These are phyloP conservation scores for Porites cylindrica DNA, from an alignment of 92 coral and sea anemone genomes.

Conservation along the genomic window DNA sequence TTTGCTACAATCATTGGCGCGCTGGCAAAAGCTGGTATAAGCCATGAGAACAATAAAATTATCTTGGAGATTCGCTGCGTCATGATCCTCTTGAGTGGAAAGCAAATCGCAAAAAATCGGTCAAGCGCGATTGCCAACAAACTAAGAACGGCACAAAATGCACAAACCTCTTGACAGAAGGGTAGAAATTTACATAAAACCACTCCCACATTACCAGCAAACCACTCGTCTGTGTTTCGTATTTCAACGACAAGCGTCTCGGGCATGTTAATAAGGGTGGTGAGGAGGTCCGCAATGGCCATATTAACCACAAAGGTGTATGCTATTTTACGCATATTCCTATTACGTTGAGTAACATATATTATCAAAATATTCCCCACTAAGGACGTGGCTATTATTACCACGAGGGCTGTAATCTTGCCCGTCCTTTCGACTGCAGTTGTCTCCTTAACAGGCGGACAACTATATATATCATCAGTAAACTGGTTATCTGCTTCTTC, in stretches of 20 bases:
- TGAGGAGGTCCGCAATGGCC: conserved; percentile 72
- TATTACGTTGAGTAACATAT: conserved; percentile 47
- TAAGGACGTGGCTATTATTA: conserved; percentile 45
- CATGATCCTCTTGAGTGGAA: conserved; percentile 75
- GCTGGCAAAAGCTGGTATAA: conserved; percentile 56
- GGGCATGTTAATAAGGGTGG: conserved; percentile 71
- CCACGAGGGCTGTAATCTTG: conserved; percentile 46
- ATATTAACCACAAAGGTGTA: conserved; percentile 69
- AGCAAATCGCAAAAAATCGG: conserved; percentile 72
- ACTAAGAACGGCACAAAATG: conserved; percentile 78
- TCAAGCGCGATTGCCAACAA: conserved; percentile 79
- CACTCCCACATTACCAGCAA: conserved; percentile 42
- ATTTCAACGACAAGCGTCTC: conserved; percentile 57
- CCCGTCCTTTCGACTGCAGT: conserved; percentile 27
- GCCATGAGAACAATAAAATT: conserved; percentile 67
- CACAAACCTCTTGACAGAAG: conserved; percentile 67
- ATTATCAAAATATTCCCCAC: conserved; percentile 65
- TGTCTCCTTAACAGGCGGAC: conserved; percentile 20
- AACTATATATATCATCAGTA: not conserved
- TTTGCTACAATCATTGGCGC: conserved; percentile 83
- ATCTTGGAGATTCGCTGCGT: conserved; percentile 56
- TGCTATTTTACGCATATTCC: conserved; percentile 55
- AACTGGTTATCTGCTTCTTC: not conserved
- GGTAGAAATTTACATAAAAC: conserved; percentile 58
- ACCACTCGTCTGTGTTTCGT: conserved; percentile 37